Base-by-base conservation (phyloP, 2,797 vertebrate species). In the Heteromormyrus szaboi region DNA sequence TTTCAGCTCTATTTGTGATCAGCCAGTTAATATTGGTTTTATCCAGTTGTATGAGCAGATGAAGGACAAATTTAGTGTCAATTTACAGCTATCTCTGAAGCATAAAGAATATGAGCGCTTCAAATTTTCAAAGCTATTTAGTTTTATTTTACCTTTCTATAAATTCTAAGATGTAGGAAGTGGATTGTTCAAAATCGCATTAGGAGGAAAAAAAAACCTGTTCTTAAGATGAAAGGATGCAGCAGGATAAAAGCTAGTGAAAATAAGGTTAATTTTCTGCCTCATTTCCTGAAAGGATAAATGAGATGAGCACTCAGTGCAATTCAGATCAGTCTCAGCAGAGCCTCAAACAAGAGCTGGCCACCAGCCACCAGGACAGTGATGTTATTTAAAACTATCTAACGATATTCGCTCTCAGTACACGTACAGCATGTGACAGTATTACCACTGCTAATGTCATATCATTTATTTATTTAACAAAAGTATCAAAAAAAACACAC, bases 231-330 rank as follows among this genome's bases (percentile, higher is more conserved):
- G 54, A 62, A 87, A 87, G 86, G 54, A 87, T 87, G 86, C 86
- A 87, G 56, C 56, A 46, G 59, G 56, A 87, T 87, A 65, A 87
- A 87, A 87, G 86, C 86, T 46, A 37, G 86, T 65, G 86, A 87
- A 87, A 87, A 87, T 87, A 87, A 87, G 86, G 86, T 87, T 87
- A 87, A 87, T 87, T 87, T 87, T 87, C 86, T 87, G 86, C 86
- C 86, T 87, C 86, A 87, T 87, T 87, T 87, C 86, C 86, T 87
- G 86, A 87, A 53, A 54, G 86, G 56, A 87, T 87, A 87, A 87
- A 87, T 87, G 86, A 87, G 86, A 65, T 65, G 86, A 87, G 41
- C 86, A 65, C 86, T 87, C 51, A 33, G 86, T 51, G 86, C 56
- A 46, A 22, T 68, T 87, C 86, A 65, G 86, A 87, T 87, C 86